Conservation (phyloP, 2,797 vertebrate species). For the Malacoraja senta region DNA sequence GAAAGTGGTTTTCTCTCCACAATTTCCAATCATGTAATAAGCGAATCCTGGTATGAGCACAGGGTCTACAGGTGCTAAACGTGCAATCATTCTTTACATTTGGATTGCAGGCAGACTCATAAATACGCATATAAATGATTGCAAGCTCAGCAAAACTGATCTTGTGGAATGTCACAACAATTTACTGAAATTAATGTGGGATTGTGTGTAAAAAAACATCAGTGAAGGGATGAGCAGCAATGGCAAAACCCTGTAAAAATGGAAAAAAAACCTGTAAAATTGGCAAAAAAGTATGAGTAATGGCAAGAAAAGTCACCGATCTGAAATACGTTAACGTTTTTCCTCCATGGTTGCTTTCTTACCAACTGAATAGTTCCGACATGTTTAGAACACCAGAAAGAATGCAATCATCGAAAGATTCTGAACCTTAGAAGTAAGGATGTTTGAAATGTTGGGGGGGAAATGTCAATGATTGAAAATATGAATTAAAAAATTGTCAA, state of each 20-base stretch:
- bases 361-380: no score
- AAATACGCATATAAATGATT: neutral
- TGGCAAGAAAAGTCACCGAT: neutral
- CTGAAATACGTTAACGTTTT: no score
- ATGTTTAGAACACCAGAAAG: neutral
- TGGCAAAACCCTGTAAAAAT: neutral
- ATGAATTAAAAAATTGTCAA: neutral
- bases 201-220: no score
- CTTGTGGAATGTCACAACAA: neutral
- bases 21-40: neutral
- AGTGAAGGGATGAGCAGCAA: neutral
- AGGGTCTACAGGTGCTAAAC: no score
- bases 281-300: no score
- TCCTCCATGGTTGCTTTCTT: no score
- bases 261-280: no score
- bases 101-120: neutral
- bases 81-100: neutral
- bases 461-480: neutral
- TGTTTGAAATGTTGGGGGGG: neutral
- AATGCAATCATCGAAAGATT: neutral
- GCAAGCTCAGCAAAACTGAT: neutral
- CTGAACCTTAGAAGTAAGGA: neutral
- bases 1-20: neutral
- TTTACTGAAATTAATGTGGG: neutral
- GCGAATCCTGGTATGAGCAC: neutral